Evolutionary conservation across 1,140 invertebrate genomes (phyloP), one percentile per base, ranked within the genome.

Genomic region (Limonius californicus): DNA sequence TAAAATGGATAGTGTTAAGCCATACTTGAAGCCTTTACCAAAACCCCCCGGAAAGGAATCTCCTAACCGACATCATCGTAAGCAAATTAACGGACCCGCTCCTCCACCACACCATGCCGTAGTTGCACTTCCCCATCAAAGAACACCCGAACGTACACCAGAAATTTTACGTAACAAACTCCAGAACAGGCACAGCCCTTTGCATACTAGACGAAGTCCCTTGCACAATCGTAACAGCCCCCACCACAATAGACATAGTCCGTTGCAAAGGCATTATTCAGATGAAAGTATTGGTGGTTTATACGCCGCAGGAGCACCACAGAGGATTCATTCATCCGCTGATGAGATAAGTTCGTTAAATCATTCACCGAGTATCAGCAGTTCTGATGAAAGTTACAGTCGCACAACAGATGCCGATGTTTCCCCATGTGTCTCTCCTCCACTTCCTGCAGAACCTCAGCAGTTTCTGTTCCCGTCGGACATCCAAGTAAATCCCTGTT

Each of bases 331-430:
- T 72, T 90, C 88, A 0, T 91, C 89, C 0, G 89, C 88, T 1
- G 89, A 91, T 73, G 89, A 91, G 74, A 82, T 91, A 14, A 89
- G 87, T 71, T 90, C 88, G 0, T 76, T 90, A 1, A 90, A 90
- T 61, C 84, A 88, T 60, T 90, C 88, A 19, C 89, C 89, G 1
- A 89, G 87, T 70, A 83, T 89, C 43, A 89, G 87, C 73, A 90
- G 88, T 54, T 90, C 88, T 1, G 89, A 91, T 71, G 89, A 91
- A 73, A 89, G 87, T 72, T 90, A 89, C 71, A 89, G 87, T 50
- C 82, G 87, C 56, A 89, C 87, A 19, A 89, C 87, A 1, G 86
- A 87, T 67, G 84, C 85, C 2, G 81, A 84, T 53, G 80, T 83
- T 9, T 82, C 83, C 1, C 83, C 85, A 7, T 86, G 84, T 67